A percentile compares a stretch with the other conserved stretches of the same genome.
Evolutionary conservation across 1,140 invertebrate species (phyloP).

Genomic region (Cotesia typhae): DNA sequence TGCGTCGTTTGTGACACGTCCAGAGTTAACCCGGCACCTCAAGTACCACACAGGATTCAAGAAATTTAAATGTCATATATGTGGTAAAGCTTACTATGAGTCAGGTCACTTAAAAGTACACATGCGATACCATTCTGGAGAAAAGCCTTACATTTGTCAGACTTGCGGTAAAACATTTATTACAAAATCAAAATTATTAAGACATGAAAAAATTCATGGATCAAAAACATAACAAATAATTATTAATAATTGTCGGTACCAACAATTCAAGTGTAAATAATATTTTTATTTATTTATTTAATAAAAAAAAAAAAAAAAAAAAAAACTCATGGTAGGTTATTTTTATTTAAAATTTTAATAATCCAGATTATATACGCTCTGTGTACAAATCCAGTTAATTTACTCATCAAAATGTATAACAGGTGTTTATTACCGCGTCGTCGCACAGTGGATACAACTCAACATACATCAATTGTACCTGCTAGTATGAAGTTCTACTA

Average conservation of each 20-base stretch:
- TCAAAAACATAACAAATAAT: neutral
- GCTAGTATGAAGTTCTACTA: neutral
- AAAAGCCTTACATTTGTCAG: slow-evolving; percentile 60
- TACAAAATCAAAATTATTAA: slow-evolving; percentile 50
- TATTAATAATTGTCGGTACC: no score
- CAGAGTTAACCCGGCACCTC: slow-evolving; percentile 50
- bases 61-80: slow-evolving; percentile 66
- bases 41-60: slow-evolving; percentile 53
- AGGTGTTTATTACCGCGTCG: slow-evolving; percentile 1
- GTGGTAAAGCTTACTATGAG: slow-evolving; percentile 53
- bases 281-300: slow-evolving; percentile 12
- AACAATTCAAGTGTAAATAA: neutral
- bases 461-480: neutral
- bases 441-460: neutral
- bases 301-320: neutral
- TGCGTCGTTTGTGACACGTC: slow-evolving; percentile 50
- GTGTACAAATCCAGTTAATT: neutral
- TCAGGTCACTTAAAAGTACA: slow-evolving; percentile 67
- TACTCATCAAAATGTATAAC: slow-evolving; percentile 17
- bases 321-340: slow-evolving; percentile 4
- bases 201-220: slow-evolving; percentile 49
- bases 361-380: neutral
- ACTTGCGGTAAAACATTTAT: slow-evolving; percentile 60
- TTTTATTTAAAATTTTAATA: no score
- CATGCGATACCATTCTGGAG: slow-evolving; percentile 64